phyloP scores from a whole-genome alignment of 2,797 vertebrate genomes.

The Falco peregrinus region DNA sequence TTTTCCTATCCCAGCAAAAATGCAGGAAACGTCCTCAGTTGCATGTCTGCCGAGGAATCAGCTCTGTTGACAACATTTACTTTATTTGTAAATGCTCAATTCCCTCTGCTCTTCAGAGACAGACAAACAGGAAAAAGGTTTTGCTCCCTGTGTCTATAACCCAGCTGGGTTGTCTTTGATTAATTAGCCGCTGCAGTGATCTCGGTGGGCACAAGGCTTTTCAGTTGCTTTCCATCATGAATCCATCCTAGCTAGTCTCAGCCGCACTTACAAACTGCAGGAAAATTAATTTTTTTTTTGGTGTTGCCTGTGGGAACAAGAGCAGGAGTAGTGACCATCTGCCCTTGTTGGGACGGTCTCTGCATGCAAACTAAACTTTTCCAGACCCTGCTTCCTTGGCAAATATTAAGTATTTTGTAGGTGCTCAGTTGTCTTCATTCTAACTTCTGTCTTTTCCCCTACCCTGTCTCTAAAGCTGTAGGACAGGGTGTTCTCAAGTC shows the following conservation, averaged over 20 bases:
- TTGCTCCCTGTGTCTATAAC: neutral
- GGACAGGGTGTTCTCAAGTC: neutral
- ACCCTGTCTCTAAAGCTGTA: neutral
- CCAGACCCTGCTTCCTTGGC: neutral
- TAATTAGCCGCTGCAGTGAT: neutral
- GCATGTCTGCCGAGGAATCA: neutral
- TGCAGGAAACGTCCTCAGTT: neutral
- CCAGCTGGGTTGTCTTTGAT: neutral
- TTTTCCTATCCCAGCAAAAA: neutral
- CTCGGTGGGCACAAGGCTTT: neutral
- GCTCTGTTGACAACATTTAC: neutral
- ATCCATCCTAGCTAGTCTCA: neutral
- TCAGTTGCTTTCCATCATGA: neutral
- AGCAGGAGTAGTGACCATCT: neutral
- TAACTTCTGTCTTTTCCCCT: neutral
- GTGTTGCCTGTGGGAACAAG: neutral
- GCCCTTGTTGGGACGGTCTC: neutral
- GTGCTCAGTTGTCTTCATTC: neutral
- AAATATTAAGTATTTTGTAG: neutral
- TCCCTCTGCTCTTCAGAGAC: neutral
- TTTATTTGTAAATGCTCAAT: neutral
- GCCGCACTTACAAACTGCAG: neutral
- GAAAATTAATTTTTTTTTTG: neutral
- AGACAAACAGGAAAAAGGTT: neutral
- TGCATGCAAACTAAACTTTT: neutral